phyloP scores from a whole-genome alignment of 1,140 invertebrate genomes.

The Tenebrio molitor region DNA sequence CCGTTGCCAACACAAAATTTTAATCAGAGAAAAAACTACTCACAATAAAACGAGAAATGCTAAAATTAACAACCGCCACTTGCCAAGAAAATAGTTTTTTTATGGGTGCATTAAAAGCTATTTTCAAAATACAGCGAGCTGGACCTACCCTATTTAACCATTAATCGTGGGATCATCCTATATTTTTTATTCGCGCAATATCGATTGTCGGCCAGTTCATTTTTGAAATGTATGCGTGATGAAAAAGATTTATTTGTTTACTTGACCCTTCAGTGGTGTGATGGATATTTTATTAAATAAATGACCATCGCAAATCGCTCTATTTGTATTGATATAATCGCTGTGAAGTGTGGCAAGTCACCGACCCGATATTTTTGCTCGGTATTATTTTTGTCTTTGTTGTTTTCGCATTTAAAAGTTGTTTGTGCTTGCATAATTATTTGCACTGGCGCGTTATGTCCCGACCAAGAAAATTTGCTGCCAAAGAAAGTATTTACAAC shows the following conservation, averaged over 20 bases:
- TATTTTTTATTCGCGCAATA: neutral
- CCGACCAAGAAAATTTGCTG: too few relatives aligned
- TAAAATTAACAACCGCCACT: neutral
- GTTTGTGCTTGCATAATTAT: too few relatives aligned
- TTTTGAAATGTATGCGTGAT: neutral
- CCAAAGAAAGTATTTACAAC: too few relatives aligned
- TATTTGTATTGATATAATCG: neutral
- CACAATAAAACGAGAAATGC: neutral
- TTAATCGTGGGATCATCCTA: neutral
- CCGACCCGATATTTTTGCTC: neutral
- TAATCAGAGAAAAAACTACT: neutral
- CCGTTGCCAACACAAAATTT: neutral
- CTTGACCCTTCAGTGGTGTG: neutral
- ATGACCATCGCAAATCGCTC: neutral
- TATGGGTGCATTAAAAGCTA: neutral
- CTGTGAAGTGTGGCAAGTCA: neutral
- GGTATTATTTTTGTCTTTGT: neutral
- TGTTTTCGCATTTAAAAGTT: too few relatives aligned
- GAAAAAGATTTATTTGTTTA: neutral
- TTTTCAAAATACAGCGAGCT: neutral
- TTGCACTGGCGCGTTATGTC: too few relatives aligned
- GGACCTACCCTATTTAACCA: neutral
- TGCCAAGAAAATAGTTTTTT: neutral
- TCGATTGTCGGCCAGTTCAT: neutral
- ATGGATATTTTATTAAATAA: neutral